Evolutionary conservation across 2,113 vertebrate genomes (phyloP).

Genomic region (Rhinopithecus roxellana): DNA sequence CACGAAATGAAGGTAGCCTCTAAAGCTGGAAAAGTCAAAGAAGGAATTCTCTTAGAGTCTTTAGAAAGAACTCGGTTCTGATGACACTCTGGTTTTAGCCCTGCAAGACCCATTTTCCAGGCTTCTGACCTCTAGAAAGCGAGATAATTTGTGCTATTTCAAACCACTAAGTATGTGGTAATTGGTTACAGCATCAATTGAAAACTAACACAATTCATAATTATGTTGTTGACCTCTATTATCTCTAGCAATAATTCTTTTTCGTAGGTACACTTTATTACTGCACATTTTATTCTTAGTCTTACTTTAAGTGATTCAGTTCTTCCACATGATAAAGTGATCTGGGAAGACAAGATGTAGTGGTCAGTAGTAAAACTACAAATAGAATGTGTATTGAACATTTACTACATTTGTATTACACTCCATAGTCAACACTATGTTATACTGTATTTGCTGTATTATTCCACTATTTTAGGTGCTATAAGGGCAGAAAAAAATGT

Average conservation of each 20-base stretch:
- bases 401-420: background rate
- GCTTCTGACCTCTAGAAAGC: background rate
- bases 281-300: background rate
- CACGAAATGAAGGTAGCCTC: background rate
- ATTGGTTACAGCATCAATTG: background rate
- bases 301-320: background rate
- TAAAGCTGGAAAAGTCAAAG: background rate
- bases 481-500: background rate
- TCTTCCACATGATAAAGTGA: background rate
- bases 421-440: background rate
- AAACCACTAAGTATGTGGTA: background rate
- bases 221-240: background rate
- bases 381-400: background rate
- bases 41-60: background rate
- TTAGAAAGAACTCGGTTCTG: background rate
- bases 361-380: background rate
- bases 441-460: background rate
- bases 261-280: background rate
- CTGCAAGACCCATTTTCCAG: background rate
- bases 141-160: background rate
- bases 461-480: background rate
- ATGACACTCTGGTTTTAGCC: background rate
- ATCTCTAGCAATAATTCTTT: conserved; percentile 11
- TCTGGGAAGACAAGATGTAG: background rate
- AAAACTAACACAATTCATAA: background rate